phyloP scores from a whole-genome alignment of 2,888 invertebrate genomes.

The Teleogryllus oceanicus region DNA sequence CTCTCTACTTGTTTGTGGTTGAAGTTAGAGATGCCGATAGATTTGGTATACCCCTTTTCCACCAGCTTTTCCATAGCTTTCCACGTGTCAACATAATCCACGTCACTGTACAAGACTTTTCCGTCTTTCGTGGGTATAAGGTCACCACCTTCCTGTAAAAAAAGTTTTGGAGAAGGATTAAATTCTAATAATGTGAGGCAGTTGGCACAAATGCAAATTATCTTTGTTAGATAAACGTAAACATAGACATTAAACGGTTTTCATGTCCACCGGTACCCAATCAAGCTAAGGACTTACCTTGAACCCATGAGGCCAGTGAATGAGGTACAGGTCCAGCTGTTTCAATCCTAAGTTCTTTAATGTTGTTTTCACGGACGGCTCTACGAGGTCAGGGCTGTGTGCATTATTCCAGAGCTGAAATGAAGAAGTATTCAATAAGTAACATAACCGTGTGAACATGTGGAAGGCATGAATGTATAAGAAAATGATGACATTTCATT shows the following conservation, averaged over 20 bases:
- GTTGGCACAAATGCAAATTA: too few relatives aligned
- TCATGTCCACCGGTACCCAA: too few relatives aligned
- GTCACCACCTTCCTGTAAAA: constrained; percentile 43
- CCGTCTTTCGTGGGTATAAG: constrained; percentile 45
- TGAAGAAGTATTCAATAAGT: neutral
- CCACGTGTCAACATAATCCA: constrained; percentile 46
- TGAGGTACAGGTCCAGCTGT: constrained; percentile 53
- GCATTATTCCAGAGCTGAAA: constrained; percentile 53
- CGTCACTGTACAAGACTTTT: constrained; percentile 44
- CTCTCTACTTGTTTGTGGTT: constrained; percentile 50
- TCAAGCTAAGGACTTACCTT: constrained; percentile 42
- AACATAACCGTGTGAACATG: too few relatives aligned
- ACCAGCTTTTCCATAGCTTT: constrained; percentile 50
- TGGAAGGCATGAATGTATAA: too few relatives aligned
- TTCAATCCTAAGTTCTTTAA: constrained; percentile 48
- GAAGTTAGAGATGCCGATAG: constrained; percentile 55
- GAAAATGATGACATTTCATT: too few relatives aligned
- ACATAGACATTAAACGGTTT: too few relatives aligned
- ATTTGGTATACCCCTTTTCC: constrained; percentile 47
- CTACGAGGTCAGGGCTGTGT: constrained; percentile 49
- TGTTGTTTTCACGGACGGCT: constrained; percentile 46
- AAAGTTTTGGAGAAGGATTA: too few relatives aligned
- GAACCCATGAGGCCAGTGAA: constrained; percentile 55
- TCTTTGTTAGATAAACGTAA: too few relatives aligned
- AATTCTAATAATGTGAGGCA: too few relatives aligned